Percentiles rank a stretch among this genome's conserved stretches.
phyloP scores from a whole-genome alignment of 2,888 invertebrate species.

The Gymnocheta viridis region DNA sequence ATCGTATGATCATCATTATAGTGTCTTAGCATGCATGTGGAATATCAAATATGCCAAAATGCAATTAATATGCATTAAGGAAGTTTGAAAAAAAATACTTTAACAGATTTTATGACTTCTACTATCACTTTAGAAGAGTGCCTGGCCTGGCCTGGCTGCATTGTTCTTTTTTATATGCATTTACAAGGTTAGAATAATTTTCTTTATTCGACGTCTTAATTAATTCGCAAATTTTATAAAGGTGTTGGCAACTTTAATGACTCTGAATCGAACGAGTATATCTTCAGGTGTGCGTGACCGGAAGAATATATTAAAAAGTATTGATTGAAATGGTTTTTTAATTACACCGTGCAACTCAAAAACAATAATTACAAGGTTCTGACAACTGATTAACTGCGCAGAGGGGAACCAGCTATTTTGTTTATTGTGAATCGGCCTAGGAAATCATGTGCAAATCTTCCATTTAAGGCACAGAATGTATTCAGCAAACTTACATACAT shows the following conservation, averaged over 20 bases:
- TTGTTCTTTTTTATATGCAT: slow-evolving; percentile 11
- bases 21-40: not conserved
- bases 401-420: too few species aligned
- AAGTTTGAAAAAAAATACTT: slow-evolving; percentile 20
- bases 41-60: slow-evolving; percentile 21
- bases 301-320: not conserved
- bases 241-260: not conserved
- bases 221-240: not conserved
- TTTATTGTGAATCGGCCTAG: too few species aligned
- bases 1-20: slow-evolving; percentile 4
- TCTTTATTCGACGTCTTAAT: slow-evolving; percentile 1
- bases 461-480: too few species aligned
- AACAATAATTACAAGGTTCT: too few species aligned
- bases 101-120: not conserved
- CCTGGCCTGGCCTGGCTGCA: too few species aligned
- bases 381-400: too few species aligned
- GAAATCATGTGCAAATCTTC: too few species aligned
- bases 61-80: slow-evolving; percentile 29
- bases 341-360: too few species aligned
- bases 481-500: too few species aligned
- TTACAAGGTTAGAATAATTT: not conserved
- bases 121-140: slow-evolving; percentile 9
- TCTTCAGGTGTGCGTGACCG: too few species aligned
- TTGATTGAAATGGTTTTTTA: too few species aligned
- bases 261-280: not conserved